These are phyloP conservation scores for Cavia aperea DNA, from an alignment of 2,113 vertebrate species.

Conservation along the genomic window DNA sequence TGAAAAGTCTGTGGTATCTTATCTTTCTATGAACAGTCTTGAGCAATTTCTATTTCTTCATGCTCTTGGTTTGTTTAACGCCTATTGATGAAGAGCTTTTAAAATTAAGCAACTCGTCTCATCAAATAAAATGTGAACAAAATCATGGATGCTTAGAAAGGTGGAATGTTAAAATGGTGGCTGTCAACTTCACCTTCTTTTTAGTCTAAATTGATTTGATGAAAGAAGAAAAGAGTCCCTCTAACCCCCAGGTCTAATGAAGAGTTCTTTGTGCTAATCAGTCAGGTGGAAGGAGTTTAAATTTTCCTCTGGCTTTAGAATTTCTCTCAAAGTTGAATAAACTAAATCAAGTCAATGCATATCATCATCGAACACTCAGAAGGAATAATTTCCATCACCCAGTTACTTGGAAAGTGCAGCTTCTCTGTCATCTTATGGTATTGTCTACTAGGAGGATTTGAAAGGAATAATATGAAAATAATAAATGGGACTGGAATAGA, in stretches of 20 bases:
- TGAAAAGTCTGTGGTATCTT: background rate
- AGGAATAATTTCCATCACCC: background rate
- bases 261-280: constrained; percentile 12
- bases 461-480: constrained; percentile 18
- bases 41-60: constrained; percentile 4
- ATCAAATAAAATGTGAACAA: constrained; percentile 35
- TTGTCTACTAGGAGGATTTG: background rate
- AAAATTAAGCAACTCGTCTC: constrained; percentile 44
- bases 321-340: constrained; percentile 32
- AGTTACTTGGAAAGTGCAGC: background rate
- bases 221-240: constrained; percentile 39
- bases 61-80: background rate
- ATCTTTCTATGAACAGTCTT: background rate
- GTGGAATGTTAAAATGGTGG: background rate
- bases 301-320: constrained; percentile 20
- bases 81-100: constrained; percentile 10
- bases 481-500: background rate
- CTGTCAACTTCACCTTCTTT: constrained; percentile 24
- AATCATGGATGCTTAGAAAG: background rate
- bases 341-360: constrained; percentile 36
- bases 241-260: background rate
- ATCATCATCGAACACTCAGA: constrained; percentile 26
- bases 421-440: constrained; percentile 26
- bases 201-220: constrained; percentile 49
- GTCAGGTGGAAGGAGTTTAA: constrained; percentile 44